phyloP scores from a whole-genome alignment of 2,888 invertebrate species.

The Alsophila aescularia region DNA sequence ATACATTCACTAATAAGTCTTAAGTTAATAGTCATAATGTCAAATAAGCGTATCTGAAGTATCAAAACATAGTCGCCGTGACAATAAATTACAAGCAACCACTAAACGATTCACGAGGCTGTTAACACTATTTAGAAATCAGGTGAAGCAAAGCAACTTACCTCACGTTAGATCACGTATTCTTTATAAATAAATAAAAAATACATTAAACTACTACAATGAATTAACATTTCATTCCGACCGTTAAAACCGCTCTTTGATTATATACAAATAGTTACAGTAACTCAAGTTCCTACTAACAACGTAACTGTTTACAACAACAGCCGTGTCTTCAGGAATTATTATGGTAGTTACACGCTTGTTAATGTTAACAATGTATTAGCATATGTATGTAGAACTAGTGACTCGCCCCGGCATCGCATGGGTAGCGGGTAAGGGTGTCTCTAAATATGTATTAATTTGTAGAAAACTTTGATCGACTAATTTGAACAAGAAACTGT shows the following conservation, averaged over 20 bases:
- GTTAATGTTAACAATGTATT: no score
- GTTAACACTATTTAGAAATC: constrained; percentile 6
- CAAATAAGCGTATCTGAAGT: not conserved
- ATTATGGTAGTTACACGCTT: no score
- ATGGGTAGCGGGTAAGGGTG: no score
- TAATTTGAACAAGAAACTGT: no score
- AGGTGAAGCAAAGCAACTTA: constrained; percentile 20
- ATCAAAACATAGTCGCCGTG: constrained; percentile 4
- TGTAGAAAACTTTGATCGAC: no score
- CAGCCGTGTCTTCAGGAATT: no score
- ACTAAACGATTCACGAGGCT: constrained; percentile 15
- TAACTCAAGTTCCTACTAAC: constrained; percentile 6
- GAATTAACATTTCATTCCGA: constrained; percentile 40
- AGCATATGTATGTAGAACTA: no score
- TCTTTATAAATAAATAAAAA: constrained; percentile 11
- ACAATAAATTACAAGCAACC: not conserved
- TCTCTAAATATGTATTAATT: no score
- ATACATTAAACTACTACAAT: constrained; percentile 36
- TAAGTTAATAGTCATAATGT: not conserved
- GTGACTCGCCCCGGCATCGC: no score
- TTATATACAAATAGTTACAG: constrained; percentile 9
- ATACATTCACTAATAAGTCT: no score
- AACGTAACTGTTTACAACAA: not conserved
- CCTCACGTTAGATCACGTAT: constrained; percentile 15
- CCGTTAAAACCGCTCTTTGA: constrained; percentile 37